Percentiles rank a stretch among this genome's conserved stretches.
These are phyloP conservation scores for Acronicta alni DNA, from an alignment of 2,888 invertebrate species.

Conservation along the genomic window DNA sequence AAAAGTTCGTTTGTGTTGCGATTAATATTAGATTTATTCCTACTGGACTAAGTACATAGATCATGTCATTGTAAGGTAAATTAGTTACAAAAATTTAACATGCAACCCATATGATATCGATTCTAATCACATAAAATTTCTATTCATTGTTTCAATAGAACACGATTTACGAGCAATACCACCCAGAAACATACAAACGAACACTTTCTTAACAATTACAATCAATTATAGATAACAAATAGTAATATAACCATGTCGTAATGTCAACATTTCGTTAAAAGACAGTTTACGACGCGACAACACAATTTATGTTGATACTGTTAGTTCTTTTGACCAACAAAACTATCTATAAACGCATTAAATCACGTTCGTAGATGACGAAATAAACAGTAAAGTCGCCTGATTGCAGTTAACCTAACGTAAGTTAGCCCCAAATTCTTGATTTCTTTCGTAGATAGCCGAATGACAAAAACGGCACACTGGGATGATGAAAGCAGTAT, in stretches of 20 bases:
- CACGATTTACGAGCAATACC: slow-evolving; percentile 4
- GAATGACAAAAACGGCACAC: no score
- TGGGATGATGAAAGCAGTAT: no score
- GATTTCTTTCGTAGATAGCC: no score
- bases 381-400: slow-evolving; percentile 18
- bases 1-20: no score
- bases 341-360: slow-evolving; percentile 2
- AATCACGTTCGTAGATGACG: slow-evolving; percentile 40
- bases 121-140: neutral
- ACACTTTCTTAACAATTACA: slow-evolving; percentile 12
- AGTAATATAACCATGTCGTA: slow-evolving; percentile 19
- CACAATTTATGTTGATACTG: slow-evolving; percentile 6
- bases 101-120: neutral
- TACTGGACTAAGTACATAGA: no score
- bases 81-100: no score
- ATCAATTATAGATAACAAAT: slow-evolving; percentile 22
- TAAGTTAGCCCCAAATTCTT: neutral
- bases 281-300: slow-evolving; percentile 7
- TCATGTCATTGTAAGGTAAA: no score
- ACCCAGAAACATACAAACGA: slow-evolving; percentile 4
- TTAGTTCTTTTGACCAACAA: slow-evolving; percentile 19
- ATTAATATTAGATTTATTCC: no score
- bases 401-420: slow-evolving; percentile 2
- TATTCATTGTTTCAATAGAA: neutral
- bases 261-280: slow-evolving; percentile 19